These are phyloP conservation scores for Solen grandis DNA, from an alignment of 1,140 invertebrate species.

Conservation along the genomic window DNA sequence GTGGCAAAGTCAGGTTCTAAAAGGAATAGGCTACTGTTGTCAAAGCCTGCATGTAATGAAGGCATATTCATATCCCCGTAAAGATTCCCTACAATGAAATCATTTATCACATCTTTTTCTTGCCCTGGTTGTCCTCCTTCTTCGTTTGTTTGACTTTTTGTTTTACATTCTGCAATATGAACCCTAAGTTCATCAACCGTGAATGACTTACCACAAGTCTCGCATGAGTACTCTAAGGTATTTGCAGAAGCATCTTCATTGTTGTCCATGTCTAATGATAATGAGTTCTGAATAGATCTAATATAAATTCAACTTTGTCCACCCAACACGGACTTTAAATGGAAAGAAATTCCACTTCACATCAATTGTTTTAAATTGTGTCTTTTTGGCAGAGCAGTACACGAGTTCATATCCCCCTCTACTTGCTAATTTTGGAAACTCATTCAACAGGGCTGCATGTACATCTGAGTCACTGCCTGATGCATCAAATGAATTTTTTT, in stretches of 20 bases:
- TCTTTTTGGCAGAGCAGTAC: background rate
- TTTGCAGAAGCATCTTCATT: background rate
- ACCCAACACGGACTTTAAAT: background rate
- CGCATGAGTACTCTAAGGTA: background rate
- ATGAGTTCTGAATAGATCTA: background rate
- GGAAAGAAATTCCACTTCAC: background rate
- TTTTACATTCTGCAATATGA: background rate
- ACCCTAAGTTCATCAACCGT: background rate
- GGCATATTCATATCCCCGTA: too few species aligned
- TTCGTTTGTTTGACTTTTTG: too few species aligned
- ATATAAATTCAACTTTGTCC: background rate
- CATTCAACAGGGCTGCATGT: background rate
- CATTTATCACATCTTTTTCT: too few species aligned
- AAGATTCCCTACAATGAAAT: too few species aligned
- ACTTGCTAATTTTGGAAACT: constrained; percentile 3
- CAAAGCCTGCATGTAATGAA: too few species aligned
- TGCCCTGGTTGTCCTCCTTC: too few species aligned
- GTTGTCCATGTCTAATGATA: background rate
- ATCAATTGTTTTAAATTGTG: background rate
- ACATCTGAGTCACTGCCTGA: background rate
- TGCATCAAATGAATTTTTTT: background rate
- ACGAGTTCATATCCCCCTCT: background rate
- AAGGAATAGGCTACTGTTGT: too few species aligned
- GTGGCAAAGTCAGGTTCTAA: too few species aligned
- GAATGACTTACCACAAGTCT: background rate